Conservation (phyloP, 2,888 invertebrate species). For the Matsumyia berberina region DNA sequence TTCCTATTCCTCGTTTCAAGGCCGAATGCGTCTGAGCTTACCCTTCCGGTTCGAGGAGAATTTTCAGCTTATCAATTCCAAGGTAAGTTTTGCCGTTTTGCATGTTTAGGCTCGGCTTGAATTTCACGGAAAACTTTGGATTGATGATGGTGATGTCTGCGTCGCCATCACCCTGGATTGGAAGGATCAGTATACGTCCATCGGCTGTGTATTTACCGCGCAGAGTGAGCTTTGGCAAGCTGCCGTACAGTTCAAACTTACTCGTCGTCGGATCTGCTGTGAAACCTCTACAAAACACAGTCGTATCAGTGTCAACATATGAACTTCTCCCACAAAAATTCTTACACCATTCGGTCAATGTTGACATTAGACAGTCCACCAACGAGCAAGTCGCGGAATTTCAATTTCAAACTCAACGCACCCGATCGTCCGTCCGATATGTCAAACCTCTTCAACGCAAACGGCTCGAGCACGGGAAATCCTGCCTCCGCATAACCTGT, state of each 20-base stretch:
- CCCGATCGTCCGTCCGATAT: conserved; percentile 81
- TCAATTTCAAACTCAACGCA: conserved; percentile 81
- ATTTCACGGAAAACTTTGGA: conserved; percentile 82
- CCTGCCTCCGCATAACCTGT: conserved; percentile 81
- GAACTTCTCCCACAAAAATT: neutral
- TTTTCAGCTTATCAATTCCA: conserved; percentile 81
- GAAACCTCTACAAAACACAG: conserved; percentile 81
- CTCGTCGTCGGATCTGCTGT: conserved; percentile 80
- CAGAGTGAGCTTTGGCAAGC: conserved; percentile 80
- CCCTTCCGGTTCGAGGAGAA: conserved; percentile 82
- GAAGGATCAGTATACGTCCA: conserved; percentile 84
- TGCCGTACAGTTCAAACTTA: conserved; percentile 83
- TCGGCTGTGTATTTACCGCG: conserved; percentile 83
- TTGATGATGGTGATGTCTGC: conserved; percentile 81
- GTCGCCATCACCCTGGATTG: conserved; percentile 84
- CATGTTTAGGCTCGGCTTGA: conserved; percentile 80
- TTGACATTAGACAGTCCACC: conserved; percentile 81
- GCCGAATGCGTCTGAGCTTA: conserved; percentile 75
- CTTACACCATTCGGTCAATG: conserved; percentile 83
- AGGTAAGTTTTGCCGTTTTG: conserved; percentile 80
- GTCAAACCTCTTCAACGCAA: conserved; percentile 81
- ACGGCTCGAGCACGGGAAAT: conserved; percentile 83
- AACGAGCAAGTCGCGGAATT: conserved; percentile 82
- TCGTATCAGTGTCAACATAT: no score
- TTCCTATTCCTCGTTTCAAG: conserved; percentile 1